A percentile compares a stretch with the other conserved stretches of the same genome.
Evolutionary conservation across 2,888 invertebrate species (phyloP).

Genomic region (Heterodera filipjevi): DNA sequence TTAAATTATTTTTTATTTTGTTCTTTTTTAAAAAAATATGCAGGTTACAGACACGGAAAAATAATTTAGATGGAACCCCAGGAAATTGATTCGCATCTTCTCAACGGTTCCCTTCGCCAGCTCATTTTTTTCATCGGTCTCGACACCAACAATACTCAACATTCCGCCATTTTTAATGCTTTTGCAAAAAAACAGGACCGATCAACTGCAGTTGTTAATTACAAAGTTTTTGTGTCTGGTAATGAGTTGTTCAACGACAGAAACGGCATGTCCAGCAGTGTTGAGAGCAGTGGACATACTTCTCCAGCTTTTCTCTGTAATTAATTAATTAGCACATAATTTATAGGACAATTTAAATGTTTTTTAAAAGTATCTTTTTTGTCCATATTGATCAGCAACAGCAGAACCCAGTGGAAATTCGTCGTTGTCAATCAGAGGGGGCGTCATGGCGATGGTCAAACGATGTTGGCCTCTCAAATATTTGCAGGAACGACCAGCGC

Average conservation of each 20-base stretch:
- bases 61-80: slow-evolving; percentile 55
- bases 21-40: too few species aligned
- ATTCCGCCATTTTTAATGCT: slow-evolving; percentile 90
- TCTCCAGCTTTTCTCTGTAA: background rate
- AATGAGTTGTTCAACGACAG: slow-evolving; percentile 78
- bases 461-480: slow-evolving; percentile 88
- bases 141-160: slow-evolving; percentile 83
- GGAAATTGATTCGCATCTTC: slow-evolving; percentile 56
- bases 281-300: slow-evolving; percentile 47
- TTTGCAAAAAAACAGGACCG: slow-evolving; percentile 84
- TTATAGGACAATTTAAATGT: too few species aligned
- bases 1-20: too few species aligned
- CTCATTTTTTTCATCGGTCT: slow-evolving; percentile 85
- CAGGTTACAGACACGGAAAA: too few species aligned
- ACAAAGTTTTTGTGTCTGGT: slow-evolving; percentile 79
- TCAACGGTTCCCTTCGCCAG: slow-evolving; percentile 49
- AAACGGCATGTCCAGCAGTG: background rate
- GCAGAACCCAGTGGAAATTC: background rate
- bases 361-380: background rate
- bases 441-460: slow-evolving; percentile 38
- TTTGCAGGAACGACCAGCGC: slow-evolving; percentile 83
- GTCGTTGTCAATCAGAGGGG: slow-evolving; percentile 13
- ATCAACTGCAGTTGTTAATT: slow-evolving; percentile 68
- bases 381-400: background rate
- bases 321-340: too few species aligned